Percentiles rank a stretch among this genome's conserved stretches.
Evolutionary conservation across 2,797 vertebrate genomes (phyloP).

Genomic region (Iguana delicatissima): DNA sequence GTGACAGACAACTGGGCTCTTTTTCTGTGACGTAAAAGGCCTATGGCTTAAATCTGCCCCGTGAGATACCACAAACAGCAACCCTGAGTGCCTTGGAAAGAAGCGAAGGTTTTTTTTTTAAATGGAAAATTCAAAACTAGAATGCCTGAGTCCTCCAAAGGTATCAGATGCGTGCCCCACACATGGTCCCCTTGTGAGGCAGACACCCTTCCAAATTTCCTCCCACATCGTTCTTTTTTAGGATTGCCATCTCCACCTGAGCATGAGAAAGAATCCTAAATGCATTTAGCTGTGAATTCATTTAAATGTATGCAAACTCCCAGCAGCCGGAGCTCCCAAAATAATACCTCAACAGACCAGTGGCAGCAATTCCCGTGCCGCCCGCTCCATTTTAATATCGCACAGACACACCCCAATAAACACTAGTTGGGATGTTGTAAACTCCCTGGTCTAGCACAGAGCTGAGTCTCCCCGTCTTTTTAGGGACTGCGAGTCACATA

Average conservation of each 20-base stretch:
- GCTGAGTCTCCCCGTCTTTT: too few relatives aligned
- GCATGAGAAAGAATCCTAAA: neutral
- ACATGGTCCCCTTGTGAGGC: neutral
- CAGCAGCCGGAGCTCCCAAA: neutral
- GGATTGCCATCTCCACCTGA: neutral
- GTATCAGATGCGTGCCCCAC: too few relatives aligned
- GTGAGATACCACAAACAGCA: too few relatives aligned
- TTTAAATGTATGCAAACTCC: neutral
- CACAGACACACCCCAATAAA: neutral
- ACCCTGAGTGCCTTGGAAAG: too few relatives aligned
- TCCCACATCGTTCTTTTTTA: neutral
- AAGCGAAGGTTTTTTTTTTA: too few relatives aligned
- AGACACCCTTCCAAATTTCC: neutral
- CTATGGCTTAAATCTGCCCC: neutral
- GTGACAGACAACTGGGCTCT: neutral
- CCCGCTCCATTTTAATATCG: neutral
- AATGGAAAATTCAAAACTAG: neutral
- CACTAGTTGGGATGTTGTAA: neutral
- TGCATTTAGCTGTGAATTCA: rapidly evolving
- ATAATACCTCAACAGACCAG: neutral
- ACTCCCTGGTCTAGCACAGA: neutral
- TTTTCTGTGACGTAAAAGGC: neutral
- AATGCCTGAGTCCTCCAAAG: neutral
- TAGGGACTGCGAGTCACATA: too few relatives aligned
- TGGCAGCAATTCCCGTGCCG: too few relatives aligned